Evolutionary conservation across 2,888 invertebrate genomes (phyloP).

Genomic region (Dasysyrphus tricinctus): DNA sequence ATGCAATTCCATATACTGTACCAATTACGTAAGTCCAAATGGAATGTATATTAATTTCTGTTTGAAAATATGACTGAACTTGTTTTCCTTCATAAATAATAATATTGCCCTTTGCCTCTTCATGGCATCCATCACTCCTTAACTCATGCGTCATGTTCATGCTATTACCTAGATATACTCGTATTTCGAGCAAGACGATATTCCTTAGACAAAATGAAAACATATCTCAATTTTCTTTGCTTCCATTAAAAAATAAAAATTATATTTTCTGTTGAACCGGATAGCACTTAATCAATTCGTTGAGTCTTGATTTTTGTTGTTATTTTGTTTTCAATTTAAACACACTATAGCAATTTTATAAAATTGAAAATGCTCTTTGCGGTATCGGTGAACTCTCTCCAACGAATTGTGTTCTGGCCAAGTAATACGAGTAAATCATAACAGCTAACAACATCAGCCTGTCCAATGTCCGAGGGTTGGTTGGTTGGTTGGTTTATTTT

Average conservation of each 20-base stretch:
- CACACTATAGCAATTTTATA: constrained; percentile 17
- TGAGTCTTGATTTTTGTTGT: not conserved
- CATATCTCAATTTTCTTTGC: constrained; percentile 40
- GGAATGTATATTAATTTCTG: not conserved
- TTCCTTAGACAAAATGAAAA: not conserved
- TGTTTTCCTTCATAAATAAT: not conserved
- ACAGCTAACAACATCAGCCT: constrained; percentile 31
- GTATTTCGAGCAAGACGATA: not conserved
- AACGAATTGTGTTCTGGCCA: constrained; percentile 25
- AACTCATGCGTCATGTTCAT: not conserved
- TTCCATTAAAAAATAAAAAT: constrained; percentile 25
- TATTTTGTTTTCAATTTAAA: constrained; percentile 20
- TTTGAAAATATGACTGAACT: not conserved
- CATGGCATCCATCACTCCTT: not conserved
- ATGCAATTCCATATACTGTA: not conserved
- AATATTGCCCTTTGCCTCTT: not conserved
- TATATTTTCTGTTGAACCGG: constrained; percentile 21
- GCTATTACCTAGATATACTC: no score
- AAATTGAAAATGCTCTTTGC: constrained; percentile 47
- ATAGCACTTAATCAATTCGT: constrained; percentile 44
- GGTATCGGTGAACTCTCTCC: constrained; percentile 4
- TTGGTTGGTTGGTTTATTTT: constrained; percentile 1
- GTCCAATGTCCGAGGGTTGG: constrained; percentile 11
- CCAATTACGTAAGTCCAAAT: not conserved
- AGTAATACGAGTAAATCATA: constrained; percentile 40